These are phyloP conservation scores for Hippolais icterina DNA, from an alignment of 2,113 vertebrate species.

Conservation along the genomic window DNA sequence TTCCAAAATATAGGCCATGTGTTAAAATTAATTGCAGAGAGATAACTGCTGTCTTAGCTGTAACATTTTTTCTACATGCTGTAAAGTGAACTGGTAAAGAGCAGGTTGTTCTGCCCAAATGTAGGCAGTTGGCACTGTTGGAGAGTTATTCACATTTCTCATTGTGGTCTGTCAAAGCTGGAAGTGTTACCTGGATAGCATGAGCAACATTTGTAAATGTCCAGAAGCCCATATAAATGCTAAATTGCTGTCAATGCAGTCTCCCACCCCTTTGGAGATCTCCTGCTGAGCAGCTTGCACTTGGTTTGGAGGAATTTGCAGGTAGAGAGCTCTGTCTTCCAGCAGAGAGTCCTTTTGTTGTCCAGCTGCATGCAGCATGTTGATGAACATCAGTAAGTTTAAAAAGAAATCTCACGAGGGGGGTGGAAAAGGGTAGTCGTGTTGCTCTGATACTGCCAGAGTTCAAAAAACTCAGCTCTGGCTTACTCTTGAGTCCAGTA, in stretches of 20 bases:
- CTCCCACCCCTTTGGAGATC: not conserved
- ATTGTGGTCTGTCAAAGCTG: not conserved
- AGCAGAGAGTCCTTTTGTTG: not conserved
- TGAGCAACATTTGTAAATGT: not conserved
- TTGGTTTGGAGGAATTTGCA: not conserved
- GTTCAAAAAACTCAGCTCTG: not conserved
- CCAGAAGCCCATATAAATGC: not conserved
- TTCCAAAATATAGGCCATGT: not conserved
- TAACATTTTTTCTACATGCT: not conserved
- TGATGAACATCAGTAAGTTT: not conserved
- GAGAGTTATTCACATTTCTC: not conserved
- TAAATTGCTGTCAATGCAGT: not conserved
- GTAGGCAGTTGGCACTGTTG: not conserved
- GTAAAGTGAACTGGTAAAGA: not conserved
- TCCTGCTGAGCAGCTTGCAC: not conserved
- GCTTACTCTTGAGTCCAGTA: not conserved
- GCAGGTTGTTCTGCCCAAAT: not conserved
- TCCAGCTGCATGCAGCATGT: not conserved
- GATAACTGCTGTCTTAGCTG: not conserved
- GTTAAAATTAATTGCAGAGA: not conserved
- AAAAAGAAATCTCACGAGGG: not conserved
- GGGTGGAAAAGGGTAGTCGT: not conserved
- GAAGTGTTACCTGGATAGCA: not conserved
- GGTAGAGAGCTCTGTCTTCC: not conserved
- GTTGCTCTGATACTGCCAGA: not conserved